These are phyloP conservation scores for Heptranchias perlo DNA, from an alignment of 2,113 vertebrate genomes.

Conservation along the genomic window DNA sequence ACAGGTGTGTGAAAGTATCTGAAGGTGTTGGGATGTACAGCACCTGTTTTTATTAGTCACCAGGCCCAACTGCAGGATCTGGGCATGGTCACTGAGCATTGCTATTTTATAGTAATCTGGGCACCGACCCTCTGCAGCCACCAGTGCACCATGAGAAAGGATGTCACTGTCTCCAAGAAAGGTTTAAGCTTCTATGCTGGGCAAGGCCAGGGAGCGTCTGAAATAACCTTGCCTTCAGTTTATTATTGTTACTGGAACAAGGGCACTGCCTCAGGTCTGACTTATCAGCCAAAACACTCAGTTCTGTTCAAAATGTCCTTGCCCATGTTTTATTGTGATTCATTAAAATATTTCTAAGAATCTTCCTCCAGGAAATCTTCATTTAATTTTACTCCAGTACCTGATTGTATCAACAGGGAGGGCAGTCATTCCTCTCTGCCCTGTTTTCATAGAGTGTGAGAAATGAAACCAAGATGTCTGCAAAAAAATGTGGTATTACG, in stretches of 20 bases:
- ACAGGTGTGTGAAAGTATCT: not conserved
- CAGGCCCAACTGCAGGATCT: not conserved
- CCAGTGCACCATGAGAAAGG: not conserved
- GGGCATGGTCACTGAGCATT: not conserved
- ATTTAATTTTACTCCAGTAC: not conserved
- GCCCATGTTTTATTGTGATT: not conserved
- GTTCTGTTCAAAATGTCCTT: not conserved
- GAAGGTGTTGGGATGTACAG: not conserved
- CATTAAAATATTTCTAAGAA: not conserved
- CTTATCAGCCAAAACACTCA: not conserved
- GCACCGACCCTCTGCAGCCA: not conserved
- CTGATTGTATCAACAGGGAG: not conserved
- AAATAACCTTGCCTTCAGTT: not conserved
- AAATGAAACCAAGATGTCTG: not conserved
- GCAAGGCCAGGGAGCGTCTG: too few relatives aligned
- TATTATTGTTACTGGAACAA: not conserved
- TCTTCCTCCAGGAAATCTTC: not conserved
- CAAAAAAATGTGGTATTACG: not conserved
- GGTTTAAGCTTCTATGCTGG: too few relatives aligned
- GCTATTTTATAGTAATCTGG: not conserved
- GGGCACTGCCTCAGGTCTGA: not conserved
- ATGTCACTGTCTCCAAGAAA: too few relatives aligned
- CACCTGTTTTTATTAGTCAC: not conserved
- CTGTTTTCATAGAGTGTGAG: not conserved
- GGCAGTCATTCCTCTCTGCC: not conserved